Evolutionary conservation across 1,140 invertebrate species (phyloP), one percentile per base, ranked within the genome.

Genomic region (Dreissena polymorpha): DNA sequence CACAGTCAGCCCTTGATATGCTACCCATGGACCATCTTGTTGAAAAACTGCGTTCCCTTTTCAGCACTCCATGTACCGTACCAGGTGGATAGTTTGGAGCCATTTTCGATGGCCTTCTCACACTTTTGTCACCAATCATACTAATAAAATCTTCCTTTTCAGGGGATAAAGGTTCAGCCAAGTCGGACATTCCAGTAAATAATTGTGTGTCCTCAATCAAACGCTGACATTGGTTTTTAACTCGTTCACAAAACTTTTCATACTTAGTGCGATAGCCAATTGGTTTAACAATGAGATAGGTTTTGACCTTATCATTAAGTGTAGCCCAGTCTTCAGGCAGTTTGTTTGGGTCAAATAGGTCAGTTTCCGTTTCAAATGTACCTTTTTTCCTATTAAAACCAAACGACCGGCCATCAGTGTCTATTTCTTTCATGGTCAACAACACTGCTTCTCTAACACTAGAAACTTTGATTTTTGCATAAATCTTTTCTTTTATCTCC

Each of bases 351-450:
- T 77, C 73, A 53, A 83, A 76, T 7, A 83, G 21, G 76, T 83
- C 81, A 23, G 81, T 75, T 27, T 83, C 81, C 27, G 64, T 70
- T 64, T 83, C 81, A 83, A 76, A 76, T 49, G 73, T 25, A 23
- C 81, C 81, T 60, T 76, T 76, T 60, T 83, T 83, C 23, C 74
- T 69, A 57, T 83, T 76, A 53, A 70, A 83, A 23, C 81, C 81
- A 77, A 60, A 71, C 13, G 73, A 76, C 23, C 60, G 23, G 3
- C 81, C 81, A 64, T 83, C 81, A 29, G 39, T 65, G 23, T 83
- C 55, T 25, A 83, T 70, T 76, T 83, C 81, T 63, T 69, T 63
- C 25, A 83, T 18, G 23, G 81, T 83, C 14, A 76, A 55, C 0
- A 76, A 18, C 60, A 68, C 67, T 18, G 81, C 72, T 76, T 83